Evolutionary conservation across 2,797 vertebrate species (phyloP), one percentile per base, ranked within the genome.

Genomic region (Macropus fuliginosus): DNA sequence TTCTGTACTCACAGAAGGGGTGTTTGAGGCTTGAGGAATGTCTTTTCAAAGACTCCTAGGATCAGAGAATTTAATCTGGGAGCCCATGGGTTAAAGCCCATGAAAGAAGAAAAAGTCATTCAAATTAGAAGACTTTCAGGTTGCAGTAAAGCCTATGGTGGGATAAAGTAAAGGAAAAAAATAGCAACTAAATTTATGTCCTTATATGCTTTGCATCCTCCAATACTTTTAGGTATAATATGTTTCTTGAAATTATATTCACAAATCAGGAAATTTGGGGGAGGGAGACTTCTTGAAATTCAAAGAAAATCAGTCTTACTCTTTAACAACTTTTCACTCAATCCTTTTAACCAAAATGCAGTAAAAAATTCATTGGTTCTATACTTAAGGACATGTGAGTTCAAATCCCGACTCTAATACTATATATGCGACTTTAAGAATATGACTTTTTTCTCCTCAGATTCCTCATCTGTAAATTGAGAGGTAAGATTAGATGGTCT

Each of bases 1-100:
- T 94, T 97, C 96, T 97, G 91, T 62, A 94, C 92, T 66, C 91
- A 95, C 89, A 90, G 87, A 95, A 91, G 92, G 40, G 94, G 56
- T 95, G 21, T 56, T 91, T 66, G 56, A 94, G 56, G 90, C 92
- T 96, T 92, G 87, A 91, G 91, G 56, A 9, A 46, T 28, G 10
- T 11, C 21, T 87, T 27, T 87, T 46, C 94, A 50, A 55, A 81
- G 4, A 81, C 8, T 34, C 93, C 54, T 59, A 46, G 21, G 40
- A 81, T 81, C 40, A 46, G 46, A 87, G 21, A 50, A 46, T 27
- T 81, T 50, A 46, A 87, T 9, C 54, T 28, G 92, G 62, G 56
- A 97, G 9, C 54, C 46, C 81, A 81, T 56, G 94, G 81, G 96
- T 81, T 13, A 89, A 94, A 92, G 50, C 91, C 97, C 94, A 94